Evolutionary conservation across 2,797 vertebrate genomes (phyloP).

Genomic region (Bradypodion pumilum): DNA sequence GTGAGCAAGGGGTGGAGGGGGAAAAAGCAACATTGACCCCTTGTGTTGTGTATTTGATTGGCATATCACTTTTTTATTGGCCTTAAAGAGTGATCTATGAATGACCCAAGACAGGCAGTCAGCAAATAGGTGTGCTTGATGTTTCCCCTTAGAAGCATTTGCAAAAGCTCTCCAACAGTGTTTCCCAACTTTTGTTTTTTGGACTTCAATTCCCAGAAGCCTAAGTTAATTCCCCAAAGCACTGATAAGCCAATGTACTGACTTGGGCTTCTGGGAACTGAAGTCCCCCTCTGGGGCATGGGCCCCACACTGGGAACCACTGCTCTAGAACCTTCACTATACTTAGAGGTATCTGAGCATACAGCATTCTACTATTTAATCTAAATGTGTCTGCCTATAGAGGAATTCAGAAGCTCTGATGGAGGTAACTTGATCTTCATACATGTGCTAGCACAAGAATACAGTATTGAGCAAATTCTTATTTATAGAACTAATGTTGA

Average conservation of each 20-base stretch:
- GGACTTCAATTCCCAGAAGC: too few species aligned
- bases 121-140: not conserved
- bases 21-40: too few species aligned
- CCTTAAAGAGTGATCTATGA: not conserved
- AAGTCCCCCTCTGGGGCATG: too few species aligned
- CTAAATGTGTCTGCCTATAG: not conserved
- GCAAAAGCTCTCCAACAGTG: too few species aligned
- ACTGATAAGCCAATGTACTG: too few species aligned
- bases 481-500: conserved; percentile 18
- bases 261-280: too few species aligned
- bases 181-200: too few species aligned
- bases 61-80: not conserved
- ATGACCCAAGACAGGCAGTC: not conserved
- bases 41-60: too few species aligned
- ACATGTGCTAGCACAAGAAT: not conserved
- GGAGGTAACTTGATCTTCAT: not conserved
- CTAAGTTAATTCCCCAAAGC: too few species aligned
- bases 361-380: not conserved
- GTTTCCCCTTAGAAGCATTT: conserved; percentile 6
- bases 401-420: not conserved
- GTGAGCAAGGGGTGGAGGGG: too few species aligned
- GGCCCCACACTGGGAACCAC: too few species aligned
- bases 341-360: not conserved
- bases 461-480: not conserved
- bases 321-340: not conserved